Evolutionary conservation across 2,797 vertebrate genomes (phyloP).

Genomic region (Acanthornis magna): DNA sequence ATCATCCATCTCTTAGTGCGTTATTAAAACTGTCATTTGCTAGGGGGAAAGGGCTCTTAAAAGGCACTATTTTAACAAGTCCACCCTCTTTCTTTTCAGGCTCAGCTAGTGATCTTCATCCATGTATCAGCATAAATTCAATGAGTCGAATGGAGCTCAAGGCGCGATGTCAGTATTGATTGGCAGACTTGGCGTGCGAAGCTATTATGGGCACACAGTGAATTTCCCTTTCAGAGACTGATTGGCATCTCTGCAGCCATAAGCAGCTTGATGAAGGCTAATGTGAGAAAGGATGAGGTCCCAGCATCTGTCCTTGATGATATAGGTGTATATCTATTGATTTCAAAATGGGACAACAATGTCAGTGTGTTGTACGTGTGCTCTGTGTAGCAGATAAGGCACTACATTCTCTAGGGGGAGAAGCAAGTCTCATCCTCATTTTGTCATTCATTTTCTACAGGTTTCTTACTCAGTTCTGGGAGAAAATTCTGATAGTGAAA

Average conservation of each 20-base stretch:
- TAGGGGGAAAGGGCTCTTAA: not conserved
- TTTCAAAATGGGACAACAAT: conserved; percentile 4
- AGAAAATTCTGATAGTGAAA: not conserved
- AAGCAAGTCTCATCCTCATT: not conserved
- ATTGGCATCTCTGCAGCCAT: conserved; percentile 60
- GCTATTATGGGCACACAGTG: conserved; percentile 11
- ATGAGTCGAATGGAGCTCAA: not conserved
- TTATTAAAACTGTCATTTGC: conserved; percentile 10
- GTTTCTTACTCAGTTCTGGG: not conserved
- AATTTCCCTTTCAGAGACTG: conserved; percentile 44
- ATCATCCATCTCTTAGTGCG: not conserved
- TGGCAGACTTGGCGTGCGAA: not conserved
- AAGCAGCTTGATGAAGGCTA: conserved; percentile 68
- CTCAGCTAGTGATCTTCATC: not conserved
- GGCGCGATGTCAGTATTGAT: conserved; percentile 20
- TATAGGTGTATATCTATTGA: conserved; percentile 18
- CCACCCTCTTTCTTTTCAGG: not conserved
- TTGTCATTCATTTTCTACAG: not conserved
- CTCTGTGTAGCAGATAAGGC: not conserved
- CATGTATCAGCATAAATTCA: conserved; percentile 33
- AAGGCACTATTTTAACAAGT: conserved; percentile 6
- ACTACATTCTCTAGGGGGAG: not conserved
- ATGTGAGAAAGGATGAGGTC: conserved; percentile 39
- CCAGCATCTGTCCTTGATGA: conserved; percentile 33
- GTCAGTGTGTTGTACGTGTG: not conserved